A percentile compares a stretch with the other conserved stretches of the same genome.
Conservation (phyloP, 2,113 vertebrate genomes). For the Nesoenas mayeri region DNA sequence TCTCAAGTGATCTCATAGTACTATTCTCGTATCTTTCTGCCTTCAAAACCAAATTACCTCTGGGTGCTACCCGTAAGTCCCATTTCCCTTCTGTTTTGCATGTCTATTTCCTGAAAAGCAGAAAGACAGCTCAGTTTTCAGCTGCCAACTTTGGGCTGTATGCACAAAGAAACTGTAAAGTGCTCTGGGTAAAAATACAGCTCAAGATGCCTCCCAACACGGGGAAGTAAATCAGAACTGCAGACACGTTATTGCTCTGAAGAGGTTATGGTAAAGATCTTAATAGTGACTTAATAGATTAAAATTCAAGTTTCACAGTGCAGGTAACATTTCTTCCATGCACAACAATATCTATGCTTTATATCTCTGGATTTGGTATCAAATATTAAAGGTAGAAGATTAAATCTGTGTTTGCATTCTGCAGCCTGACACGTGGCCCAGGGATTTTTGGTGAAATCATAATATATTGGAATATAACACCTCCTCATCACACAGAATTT, state of each 20-base stretch:
- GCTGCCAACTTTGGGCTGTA: too few relatives aligned
- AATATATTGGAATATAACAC: constrained; percentile 88
- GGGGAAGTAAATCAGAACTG: not conserved
- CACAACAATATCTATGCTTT: not conserved
- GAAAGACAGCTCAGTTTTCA: too few relatives aligned
- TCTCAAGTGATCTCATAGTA: too few relatives aligned
- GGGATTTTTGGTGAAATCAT: constrained; percentile 84
- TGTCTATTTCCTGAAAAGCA: too few relatives aligned
- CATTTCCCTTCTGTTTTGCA: too few relatives aligned
- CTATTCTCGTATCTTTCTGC: too few relatives aligned
- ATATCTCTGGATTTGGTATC: not conserved
- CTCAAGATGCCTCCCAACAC: not conserved
- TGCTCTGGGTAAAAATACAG: not conserved
- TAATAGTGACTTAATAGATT: not conserved
- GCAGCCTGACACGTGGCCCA: constrained; percentile 87
- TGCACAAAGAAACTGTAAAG: not conserved
- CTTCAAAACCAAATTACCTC: too few relatives aligned
- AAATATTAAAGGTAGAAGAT: not conserved
- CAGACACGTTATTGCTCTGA: not conserved
- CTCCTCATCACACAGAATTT: constrained; percentile 82
- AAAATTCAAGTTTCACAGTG: not conserved
- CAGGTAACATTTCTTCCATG: not conserved
- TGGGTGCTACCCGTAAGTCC: too few relatives aligned
- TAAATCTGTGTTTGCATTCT: not conserved
- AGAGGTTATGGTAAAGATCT: not conserved